phyloP scores from a whole-genome alignment of 1,140 invertebrate genomes.

The Zaprionus africanus region DNA sequence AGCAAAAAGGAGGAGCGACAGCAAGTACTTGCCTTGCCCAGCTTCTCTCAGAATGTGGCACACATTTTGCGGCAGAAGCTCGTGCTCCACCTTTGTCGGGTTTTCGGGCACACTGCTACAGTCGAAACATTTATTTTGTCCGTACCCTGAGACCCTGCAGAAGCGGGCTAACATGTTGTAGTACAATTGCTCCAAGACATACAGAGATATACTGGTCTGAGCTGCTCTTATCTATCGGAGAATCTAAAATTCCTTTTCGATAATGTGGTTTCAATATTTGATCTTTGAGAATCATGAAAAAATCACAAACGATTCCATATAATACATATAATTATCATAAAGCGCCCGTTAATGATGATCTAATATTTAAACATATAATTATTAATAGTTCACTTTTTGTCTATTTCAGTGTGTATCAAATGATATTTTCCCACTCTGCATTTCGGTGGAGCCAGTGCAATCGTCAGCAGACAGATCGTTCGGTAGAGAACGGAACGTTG shows the following conservation, averaged over 20 bases:
- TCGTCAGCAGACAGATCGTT: background rate
- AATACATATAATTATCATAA: conserved; percentile 1
- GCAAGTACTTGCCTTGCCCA: conserved; percentile 63
- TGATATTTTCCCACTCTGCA: background rate
- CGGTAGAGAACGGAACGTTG: conserved; percentile 5
- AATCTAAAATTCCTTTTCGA: background rate
- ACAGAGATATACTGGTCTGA: background rate
- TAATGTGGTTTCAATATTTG: background rate
- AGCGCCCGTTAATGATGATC: background rate
- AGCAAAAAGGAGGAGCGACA: conserved; percentile 44
- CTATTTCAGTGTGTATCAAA: background rate
- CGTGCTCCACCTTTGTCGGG: conserved; percentile 73
- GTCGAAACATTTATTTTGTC: conserved; percentile 25
- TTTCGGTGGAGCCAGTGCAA: background rate
- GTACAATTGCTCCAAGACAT: background rate
- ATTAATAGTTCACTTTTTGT: background rate
- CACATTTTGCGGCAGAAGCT: conserved; percentile 68
- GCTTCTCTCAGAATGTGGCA: conserved; percentile 56
- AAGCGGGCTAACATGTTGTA: background rate
- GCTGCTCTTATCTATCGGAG: background rate
- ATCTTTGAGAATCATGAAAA: background rate
- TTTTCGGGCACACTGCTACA: conserved; percentile 34
- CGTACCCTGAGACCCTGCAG: conserved; percentile 7
- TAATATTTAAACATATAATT: conserved; percentile 4
- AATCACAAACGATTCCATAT: background rate